Percentiles rank a stretch among this genome's conserved stretches.
Conservation (phyloP, 2,888 invertebrate genomes). For the Protonemura montana region DNA sequence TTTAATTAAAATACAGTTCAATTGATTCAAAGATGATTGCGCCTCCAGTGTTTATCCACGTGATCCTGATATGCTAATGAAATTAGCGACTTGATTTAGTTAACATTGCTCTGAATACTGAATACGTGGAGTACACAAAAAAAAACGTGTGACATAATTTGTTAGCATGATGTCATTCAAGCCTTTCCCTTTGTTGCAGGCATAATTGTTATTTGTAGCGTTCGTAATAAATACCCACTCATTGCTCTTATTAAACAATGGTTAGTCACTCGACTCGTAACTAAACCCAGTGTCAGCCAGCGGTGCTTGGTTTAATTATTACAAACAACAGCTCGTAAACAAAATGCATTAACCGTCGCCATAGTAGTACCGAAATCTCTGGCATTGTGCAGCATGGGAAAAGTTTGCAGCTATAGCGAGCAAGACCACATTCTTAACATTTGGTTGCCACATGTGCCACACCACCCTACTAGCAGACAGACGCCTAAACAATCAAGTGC, state of each 20-base stretch:
- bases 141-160: background rate
- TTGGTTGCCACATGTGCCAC: background rate
- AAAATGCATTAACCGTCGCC: background rate
- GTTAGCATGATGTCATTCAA: background rate
- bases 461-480: background rate
- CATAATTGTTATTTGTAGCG: background rate
- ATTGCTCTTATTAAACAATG: background rate
- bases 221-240: conserved; percentile 7
- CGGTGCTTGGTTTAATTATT: background rate
- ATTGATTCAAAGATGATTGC: conserved; percentile 2
- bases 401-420: background rate
- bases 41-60: background rate
- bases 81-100: background rate
- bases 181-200: background rate
- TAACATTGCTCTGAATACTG: background rate
- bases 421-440: background rate
- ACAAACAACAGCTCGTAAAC: background rate
- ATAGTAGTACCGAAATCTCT: background rate
- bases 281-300: background rate
- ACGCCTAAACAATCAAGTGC: background rate
- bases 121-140: background rate
- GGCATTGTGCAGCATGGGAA: background rate
- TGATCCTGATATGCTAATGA: background rate
- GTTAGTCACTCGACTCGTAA: background rate
- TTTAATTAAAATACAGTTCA: background rate